Base-by-base conservation (phyloP, 2,797 vertebrate species). In the Macrochelys suwanniensis region DNA sequence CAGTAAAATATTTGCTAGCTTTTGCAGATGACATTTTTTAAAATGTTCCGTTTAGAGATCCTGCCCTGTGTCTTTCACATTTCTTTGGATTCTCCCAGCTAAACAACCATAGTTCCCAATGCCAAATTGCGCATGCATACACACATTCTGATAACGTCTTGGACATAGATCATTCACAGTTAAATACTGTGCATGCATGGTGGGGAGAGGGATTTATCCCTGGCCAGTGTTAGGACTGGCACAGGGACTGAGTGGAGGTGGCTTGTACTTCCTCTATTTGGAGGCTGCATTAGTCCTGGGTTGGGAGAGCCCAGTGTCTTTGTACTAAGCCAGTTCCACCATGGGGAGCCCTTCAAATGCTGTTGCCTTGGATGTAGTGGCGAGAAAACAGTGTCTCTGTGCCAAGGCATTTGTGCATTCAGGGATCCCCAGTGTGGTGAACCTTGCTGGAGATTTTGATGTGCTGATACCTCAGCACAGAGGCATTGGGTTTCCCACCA, bases 71-170 rank as follows among this genome's bases (percentile, higher is more conserved):
- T 42, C 37, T 42, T 77, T 47, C 26, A 61, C 1, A n/a, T 71
- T 89, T 94, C 49, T 71, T 89, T 4, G 2, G 76, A 25, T 95
- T 89, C 94, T 47, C 50, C 19, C 17, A 31, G 19, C 19, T 92
- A 76, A 31, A 19, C 47, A 37, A 28, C 6, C 0, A 0, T 61
- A 89, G 5, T 6, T 77, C 6, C 28, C 37, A 59, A 82, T 57
- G 17, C 11, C n/a, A 54, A 42, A 54, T 65, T 9, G 37, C 8
- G 23, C 4, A 37, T 84, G 42, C 82, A 53, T 81, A 77, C 5
- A 71, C 4, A 1, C 74, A 68, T 59, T 28, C 74, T 53, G 57
- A 47, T 88, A 89, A 77, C 3, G 31, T 17, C 21, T 74, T 76
- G 28, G 11, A 2, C 57, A 87, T 19, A 25, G 12, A 28, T 0